phyloP scores from a whole-genome alignment of 2,797 vertebrate genomes.

The Megalops cyprinoides region DNA sequence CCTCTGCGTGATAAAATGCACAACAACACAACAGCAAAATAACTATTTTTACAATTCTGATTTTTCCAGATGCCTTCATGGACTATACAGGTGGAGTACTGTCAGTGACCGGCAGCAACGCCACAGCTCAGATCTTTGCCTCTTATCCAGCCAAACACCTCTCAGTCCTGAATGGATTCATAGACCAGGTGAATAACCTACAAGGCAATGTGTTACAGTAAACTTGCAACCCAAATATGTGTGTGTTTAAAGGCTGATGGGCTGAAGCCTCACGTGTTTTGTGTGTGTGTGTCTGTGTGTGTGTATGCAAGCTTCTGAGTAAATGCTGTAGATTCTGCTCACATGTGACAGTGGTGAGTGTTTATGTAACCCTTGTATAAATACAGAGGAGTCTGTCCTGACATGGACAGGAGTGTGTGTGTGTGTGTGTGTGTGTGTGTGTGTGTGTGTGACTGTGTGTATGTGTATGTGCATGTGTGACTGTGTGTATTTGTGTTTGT shows the following conservation, averaged over 20 bases:
- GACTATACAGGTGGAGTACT: conserved; percentile 77
- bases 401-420: no score
- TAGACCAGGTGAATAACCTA: conserved; percentile 85
- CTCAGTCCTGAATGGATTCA: conserved; percentile 84
- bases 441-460: conserved; percentile 32
- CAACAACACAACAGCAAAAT: background rate
- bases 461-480: conserved; percentile 43
- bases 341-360: no score
- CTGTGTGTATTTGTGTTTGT: conserved; percentile 20
- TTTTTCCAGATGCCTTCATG: conserved; percentile 84
- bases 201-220: background rate
- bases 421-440: conserved; percentile 38
- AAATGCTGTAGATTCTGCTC: no score
- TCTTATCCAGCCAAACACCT: conserved; percentile 88
- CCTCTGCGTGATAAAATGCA: background rate
- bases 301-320: no score
- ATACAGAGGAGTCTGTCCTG: no score
- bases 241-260: background rate
- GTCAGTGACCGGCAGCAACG: conserved; percentile 81
- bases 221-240: background rate
- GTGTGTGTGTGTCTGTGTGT: background rate
- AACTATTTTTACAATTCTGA: conserved; percentile 34
- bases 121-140: conserved; percentile 93
- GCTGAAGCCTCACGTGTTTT: no score
- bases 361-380: no score